Conservation (phyloP, 1,140 invertebrate genomes). For the Hylyphantes graminicola region DNA sequence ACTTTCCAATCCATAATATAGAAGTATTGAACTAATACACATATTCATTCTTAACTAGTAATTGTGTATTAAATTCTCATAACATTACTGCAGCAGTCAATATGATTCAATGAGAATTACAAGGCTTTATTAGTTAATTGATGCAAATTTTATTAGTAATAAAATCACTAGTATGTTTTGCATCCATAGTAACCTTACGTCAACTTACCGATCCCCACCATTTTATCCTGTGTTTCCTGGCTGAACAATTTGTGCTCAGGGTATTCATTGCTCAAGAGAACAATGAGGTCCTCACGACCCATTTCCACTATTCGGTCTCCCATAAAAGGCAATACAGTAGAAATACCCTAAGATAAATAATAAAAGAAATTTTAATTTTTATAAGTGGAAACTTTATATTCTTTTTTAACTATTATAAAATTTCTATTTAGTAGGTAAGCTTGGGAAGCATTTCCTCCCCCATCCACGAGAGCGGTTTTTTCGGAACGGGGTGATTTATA, state of each 20-base stretch:
- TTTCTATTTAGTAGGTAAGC: neutral
- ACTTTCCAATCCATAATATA: no score
- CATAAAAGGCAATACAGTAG: slow-evolving; percentile 65
- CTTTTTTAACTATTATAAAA: neutral
- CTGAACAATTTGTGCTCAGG: slow-evolving; percentile 70
- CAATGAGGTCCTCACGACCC: slow-evolving; percentile 80
- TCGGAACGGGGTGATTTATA: no score
- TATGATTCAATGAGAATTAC: no score
- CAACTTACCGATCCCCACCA: slow-evolving; percentile 65
- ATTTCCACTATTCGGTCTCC: slow-evolving; percentile 74
- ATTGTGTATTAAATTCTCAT: no score
- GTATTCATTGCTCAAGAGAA: slow-evolving; percentile 80
- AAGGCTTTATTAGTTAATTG: no score
- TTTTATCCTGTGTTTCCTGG: slow-evolving; percentile 72
- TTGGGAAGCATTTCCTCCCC: no score
- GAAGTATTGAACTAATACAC: no score
- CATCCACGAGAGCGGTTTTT: no score
- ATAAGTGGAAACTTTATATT: neutral
- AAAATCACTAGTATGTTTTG: no score
- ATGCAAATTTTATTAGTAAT: no score
- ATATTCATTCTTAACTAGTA: no score
- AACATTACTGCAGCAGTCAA: no score
- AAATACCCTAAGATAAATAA: slow-evolving; percentile 41
- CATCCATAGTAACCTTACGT: neutral
- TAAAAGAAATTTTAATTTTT: neutral